phyloP scores from a whole-genome alignment of 2,888 invertebrate genomes.

The Agrochola lychnidis region DNA sequence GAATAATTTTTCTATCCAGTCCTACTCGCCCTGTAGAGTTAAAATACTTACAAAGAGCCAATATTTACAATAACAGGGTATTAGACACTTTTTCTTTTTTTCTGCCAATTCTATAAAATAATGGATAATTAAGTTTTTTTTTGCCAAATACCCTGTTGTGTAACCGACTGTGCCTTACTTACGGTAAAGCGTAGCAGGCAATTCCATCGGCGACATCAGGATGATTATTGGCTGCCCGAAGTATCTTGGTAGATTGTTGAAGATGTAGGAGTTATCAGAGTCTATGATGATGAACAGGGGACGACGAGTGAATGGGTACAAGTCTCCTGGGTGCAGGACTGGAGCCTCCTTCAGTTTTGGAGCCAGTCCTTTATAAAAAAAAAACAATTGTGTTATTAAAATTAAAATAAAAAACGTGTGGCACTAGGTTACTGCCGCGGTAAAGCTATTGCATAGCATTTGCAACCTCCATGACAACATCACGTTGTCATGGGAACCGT shows the following conservation, averaged over 20 bases:
- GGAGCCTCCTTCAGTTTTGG: slow-evolving; percentile 91
- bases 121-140: neutral
- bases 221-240: slow-evolving; percentile 98
- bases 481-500: too few species aligned
- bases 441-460: too few species aligned
- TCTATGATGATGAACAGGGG: slow-evolving; percentile 98
- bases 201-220: slow-evolving; percentile 97
- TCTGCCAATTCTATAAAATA: neutral
- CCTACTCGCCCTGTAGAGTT: neutral
- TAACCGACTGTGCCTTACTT: slow-evolving; percentile 61
- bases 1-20: neutral
- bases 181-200: slow-evolving; percentile 96
- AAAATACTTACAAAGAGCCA: neutral
- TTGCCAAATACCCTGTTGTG: neutral
- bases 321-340: slow-evolving; percentile 98
- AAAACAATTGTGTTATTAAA: neutral
- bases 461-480: too few species aligned
- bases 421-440: too few species aligned
- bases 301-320: slow-evolving; percentile 97
- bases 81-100: neutral
- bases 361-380: slow-evolving; percentile 8
- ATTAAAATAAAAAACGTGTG: too few species aligned
- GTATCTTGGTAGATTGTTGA: slow-evolving; percentile 96
- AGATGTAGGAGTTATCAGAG: slow-evolving; percentile 98
- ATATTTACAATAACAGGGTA: neutral